Conservation (phyloP, 2,888 invertebrate genomes). For the Linnaemya vulpina region DNA sequence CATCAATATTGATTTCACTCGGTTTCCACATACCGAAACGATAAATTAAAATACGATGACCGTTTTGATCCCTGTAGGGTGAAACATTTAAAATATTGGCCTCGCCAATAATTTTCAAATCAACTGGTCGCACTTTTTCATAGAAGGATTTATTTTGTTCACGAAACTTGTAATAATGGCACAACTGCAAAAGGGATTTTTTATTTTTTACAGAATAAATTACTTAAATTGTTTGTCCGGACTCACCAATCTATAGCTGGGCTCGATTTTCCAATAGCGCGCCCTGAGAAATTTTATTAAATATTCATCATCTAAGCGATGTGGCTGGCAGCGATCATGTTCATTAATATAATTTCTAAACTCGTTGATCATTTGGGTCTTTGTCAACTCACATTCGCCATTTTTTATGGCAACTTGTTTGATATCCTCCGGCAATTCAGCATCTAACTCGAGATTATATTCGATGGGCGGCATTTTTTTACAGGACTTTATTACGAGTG, state of each 20-base stretch:
- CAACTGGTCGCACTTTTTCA: conserved; percentile 87
- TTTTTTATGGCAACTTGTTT: conserved; percentile 86
- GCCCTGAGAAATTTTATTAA: conserved; percentile 89
- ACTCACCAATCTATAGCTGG: conserved; percentile 90
- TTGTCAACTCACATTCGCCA: conserved; percentile 89
- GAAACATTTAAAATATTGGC: conserved; percentile 88
- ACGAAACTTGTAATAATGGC: conserved; percentile 90
- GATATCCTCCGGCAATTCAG: conserved; percentile 87
- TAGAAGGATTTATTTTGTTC: conserved; percentile 88
- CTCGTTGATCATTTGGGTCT: conserved; percentile 87
- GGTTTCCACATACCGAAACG: conserved; percentile 91
- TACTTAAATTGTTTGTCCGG: not conserved
- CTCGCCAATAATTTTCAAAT: conserved; percentile 87
- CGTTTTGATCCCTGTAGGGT: conserved; percentile 90
- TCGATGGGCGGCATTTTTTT: conserved; percentile 77
- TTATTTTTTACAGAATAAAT: not conserved
- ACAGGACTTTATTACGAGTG: not conserved
- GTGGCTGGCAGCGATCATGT: conserved; percentile 89
- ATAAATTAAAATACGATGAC: conserved; percentile 87
- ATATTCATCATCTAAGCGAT: conserved; percentile 90
- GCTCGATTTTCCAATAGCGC: conserved; percentile 88
- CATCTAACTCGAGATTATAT: conserved; percentile 85
- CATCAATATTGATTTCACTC: conserved; percentile 86
- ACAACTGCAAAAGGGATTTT: conserved; percentile 82
- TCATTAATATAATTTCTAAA: conserved; percentile 91